Conservation (phyloP, 2,888 invertebrate species). For the Brachycybe producta region DNA sequence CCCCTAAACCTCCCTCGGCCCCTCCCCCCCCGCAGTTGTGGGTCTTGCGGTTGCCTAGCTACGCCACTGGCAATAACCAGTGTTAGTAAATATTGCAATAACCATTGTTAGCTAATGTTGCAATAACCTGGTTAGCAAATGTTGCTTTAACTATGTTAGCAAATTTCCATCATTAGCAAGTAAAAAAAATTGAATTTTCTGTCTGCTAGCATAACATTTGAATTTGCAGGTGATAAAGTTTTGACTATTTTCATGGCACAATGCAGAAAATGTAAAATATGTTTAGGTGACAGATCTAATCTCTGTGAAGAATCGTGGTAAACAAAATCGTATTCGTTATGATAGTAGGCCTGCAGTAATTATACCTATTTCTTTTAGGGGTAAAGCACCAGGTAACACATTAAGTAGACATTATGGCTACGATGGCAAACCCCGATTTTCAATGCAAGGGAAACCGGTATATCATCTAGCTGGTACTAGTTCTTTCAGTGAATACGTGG, state of each 20-base stretch:
- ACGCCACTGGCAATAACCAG: too few species aligned
- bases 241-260: conserved; percentile 9
- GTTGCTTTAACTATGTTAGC: too few species aligned
- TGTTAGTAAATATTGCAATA: too few species aligned
- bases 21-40: too few species aligned
- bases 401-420: neutral
- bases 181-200: too few species aligned
- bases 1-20: too few species aligned
- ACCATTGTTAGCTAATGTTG: too few species aligned
- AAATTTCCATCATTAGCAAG: too few species aligned
- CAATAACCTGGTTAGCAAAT: too few species aligned
- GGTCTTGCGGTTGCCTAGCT: too few species aligned
- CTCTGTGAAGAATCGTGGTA: conserved; percentile 5
- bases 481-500: conserved; percentile 8
- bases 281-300: conserved; percentile 1
- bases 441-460: neutral
- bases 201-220: neutral
- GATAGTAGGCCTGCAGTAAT: neutral
- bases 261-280: conserved; percentile 5
- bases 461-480: conserved; percentile 6
- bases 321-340: neutral
- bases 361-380: neutral
- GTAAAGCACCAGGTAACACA: neutral
- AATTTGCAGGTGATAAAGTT: conserved; percentile 11
- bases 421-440: neutral